phyloP scores from a whole-genome alignment of 2,113 vertebrate genomes.

The Apodemus sylvaticus region DNA sequence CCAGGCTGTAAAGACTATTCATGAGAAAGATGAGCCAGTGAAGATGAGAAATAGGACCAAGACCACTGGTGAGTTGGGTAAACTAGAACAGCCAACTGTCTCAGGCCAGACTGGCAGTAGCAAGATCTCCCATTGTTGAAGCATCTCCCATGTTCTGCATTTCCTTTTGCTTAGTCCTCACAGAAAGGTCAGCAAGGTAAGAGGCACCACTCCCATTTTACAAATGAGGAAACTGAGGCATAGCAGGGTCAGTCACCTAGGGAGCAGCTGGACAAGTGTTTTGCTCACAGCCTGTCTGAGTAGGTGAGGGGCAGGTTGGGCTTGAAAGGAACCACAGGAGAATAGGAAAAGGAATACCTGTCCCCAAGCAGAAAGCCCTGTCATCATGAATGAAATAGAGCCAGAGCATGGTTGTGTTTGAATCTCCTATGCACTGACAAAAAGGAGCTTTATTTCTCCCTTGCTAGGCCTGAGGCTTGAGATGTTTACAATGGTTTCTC shows the following conservation, averaged over 20 bases:
- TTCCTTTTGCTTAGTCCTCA: slow-evolving; percentile 25
- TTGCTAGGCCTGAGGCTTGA: slow-evolving; percentile 76
- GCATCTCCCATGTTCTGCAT: neutral
- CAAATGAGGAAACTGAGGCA: slow-evolving; percentile 33
- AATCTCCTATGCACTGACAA: slow-evolving; percentile 55
- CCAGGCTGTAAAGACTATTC: slow-evolving; percentile 9
- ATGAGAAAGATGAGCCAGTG: neutral
- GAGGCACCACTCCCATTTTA: slow-evolving; percentile 8
- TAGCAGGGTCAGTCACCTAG: neutral
- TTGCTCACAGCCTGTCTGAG: slow-evolving; percentile 23
- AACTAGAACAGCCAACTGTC: neutral
- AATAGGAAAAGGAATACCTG: neutral
- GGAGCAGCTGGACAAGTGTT: neutral
- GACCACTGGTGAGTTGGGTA: neutral
- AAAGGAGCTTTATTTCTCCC: slow-evolving; percentile 66
- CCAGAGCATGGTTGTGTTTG: slow-evolving; percentile 27
- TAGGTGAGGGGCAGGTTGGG: neutral
- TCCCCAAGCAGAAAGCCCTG: neutral
- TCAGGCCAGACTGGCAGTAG: neutral
- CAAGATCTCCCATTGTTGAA: neutral
- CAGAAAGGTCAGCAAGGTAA: neutral
- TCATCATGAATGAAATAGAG: slow-evolving; percentile 33
- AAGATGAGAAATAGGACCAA: slow-evolving; percentile 5
- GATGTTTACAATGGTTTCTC: slow-evolving; percentile 76
- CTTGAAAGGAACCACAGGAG: neutral